A percentile compares a stretch with the other conserved stretches of the same genome.
phyloP scores from a whole-genome alignment of 2,113 vertebrate genomes.

The Bothrops jararaca region DNA sequence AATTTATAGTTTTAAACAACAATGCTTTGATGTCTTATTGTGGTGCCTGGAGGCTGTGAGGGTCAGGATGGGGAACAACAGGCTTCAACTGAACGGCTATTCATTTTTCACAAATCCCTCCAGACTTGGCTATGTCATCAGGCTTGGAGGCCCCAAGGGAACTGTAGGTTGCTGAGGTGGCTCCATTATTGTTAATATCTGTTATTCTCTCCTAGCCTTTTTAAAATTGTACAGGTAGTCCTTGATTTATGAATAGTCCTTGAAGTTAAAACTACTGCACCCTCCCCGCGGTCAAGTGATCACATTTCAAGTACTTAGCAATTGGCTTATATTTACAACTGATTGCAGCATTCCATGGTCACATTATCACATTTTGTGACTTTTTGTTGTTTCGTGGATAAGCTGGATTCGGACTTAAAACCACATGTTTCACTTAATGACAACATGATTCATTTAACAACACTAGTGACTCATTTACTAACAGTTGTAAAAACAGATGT shows the following conservation, averaged over 20 bases:
- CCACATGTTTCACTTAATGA: not conserved
- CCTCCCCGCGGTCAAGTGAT: not conserved
- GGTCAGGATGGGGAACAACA: not conserved
- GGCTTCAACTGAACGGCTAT: not conserved
- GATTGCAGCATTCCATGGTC: not conserved
- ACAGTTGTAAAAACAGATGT: not conserved
- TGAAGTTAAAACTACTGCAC: not conserved
- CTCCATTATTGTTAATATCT: not conserved
- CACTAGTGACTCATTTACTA: not conserved
- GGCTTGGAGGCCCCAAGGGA: not conserved
- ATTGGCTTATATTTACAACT: not conserved
- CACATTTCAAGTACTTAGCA: not conserved
- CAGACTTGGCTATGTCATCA: not conserved
- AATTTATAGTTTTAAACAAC: too few relatives aligned
- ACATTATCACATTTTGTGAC: not conserved
- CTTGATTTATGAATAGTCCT: not conserved
- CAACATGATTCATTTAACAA: not conserved
- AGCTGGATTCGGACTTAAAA: not conserved
- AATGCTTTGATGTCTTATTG: not conserved
- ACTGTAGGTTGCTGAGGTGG: not conserved
- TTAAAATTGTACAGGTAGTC: not conserved
- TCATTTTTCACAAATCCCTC: not conserved
- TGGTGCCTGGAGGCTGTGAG: not conserved
- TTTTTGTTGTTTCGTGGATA: not conserved
- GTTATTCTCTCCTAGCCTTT: not conserved